Conservation (phyloP, 2,797 vertebrate species). For the Crocidura indochinensis region DNA sequence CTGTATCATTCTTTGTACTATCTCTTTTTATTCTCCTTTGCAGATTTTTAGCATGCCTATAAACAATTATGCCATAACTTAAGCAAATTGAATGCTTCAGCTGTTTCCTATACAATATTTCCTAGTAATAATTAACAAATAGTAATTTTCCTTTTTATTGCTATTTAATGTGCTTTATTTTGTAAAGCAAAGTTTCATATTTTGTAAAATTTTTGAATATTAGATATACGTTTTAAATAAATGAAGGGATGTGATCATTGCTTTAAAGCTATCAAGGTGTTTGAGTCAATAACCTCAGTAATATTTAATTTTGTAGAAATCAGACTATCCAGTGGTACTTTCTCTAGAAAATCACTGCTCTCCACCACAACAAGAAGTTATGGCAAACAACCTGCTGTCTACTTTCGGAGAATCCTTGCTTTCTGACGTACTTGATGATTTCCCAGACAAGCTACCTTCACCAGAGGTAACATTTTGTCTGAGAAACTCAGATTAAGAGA, state of each 20-base stretch:
- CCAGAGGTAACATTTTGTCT: slow-evolving; percentile 92
- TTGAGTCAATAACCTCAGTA: slow-evolving; percentile 60
- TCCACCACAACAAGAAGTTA: slow-evolving; percentile 92
- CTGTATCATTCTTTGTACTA: neutral
- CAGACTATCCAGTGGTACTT: slow-evolving; percentile 94
- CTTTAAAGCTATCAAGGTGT: neutral
- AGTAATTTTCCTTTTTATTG: neutral
- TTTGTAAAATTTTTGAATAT: slow-evolving; percentile 27
- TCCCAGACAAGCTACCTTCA: slow-evolving; percentile 90
- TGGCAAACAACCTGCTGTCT: slow-evolving; percentile 90
- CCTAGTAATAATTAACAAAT: neutral
- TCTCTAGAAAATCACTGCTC: slow-evolving; percentile 96
- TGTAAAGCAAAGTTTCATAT: slow-evolving; percentile 17
- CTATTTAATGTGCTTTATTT: slow-evolving; percentile 35
- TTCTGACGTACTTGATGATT: slow-evolving; percentile 86
- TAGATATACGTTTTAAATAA: slow-evolving; percentile 33
- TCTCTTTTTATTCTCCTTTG: neutral
- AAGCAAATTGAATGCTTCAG: neutral
- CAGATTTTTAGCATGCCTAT: slow-evolving; percentile 26
- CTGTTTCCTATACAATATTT: neutral
- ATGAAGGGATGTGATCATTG: slow-evolving; percentile 28
- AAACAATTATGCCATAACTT: neutral
- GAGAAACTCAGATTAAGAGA: slow-evolving; percentile 23
- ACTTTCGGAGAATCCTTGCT: slow-evolving; percentile 92
- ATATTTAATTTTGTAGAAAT: slow-evolving; percentile 90